These are phyloP conservation scores for Periparus ater DNA, from an alignment of 2,797 vertebrate species.

Conservation along the genomic window DNA sequence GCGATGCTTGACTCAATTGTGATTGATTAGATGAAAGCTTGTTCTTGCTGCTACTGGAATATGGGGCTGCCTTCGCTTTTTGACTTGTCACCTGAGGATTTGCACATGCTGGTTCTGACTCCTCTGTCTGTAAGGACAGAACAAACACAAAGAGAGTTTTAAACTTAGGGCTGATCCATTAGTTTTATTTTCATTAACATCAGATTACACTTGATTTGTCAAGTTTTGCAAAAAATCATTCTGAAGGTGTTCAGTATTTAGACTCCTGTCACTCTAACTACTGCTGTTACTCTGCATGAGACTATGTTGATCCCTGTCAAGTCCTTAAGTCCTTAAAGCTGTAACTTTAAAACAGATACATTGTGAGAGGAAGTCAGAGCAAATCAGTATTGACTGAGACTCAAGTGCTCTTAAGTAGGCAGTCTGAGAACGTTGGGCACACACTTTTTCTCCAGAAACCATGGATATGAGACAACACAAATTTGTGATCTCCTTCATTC, in stretches of 20 bases:
- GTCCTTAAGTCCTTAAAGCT: no score
- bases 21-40: neutral
- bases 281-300: neutral
- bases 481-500: neutral
- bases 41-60: neutral
- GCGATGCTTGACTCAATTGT: neutral
- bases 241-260: neutral
- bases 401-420: neutral
- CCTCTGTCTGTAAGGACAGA: slow-evolving; percentile 33
- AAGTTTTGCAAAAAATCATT: slow-evolving; percentile 1
- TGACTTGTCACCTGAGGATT: neutral
- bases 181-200: neutral
- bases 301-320: neutral
- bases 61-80: neutral
- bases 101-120: neutral
- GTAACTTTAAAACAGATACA: neutral
- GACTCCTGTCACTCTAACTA: neutral
- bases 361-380: slow-evolving; percentile 6
- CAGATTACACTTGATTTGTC: neutral
- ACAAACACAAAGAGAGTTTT: slow-evolving; percentile 12
- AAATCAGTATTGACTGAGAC: neutral
- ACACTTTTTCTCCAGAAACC: neutral
- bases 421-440: neutral
- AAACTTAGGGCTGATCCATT: neutral
- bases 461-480: neutral